A percentile compares a stretch with the other conserved stretches of the same genome.
Evolutionary conservation across 2,888 invertebrate species (phyloP).

Genomic region (Ichneumoninae sp.): DNA sequence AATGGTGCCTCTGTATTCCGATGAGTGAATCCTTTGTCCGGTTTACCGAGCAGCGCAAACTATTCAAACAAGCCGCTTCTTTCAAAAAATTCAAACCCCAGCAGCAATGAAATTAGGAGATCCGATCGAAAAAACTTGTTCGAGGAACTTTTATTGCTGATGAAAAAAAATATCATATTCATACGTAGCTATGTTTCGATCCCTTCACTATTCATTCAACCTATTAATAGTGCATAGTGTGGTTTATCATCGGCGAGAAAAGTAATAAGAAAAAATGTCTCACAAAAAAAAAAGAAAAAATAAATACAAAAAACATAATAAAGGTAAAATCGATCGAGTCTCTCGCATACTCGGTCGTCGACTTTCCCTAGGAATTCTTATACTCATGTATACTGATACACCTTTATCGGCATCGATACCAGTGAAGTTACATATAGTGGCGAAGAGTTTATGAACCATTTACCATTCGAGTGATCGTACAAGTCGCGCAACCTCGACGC

Average conservation of each 20-base stretch:
- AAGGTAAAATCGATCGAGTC: slow-evolving; percentile 17
- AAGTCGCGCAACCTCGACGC: slow-evolving; percentile 41
- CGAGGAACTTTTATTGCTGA: background rate
- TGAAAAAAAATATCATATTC: background rate
- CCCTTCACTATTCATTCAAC: slow-evolving; percentile 1
- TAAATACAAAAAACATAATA: too few species aligned
- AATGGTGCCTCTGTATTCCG: slow-evolving; percentile 15
- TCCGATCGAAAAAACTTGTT: background rate
- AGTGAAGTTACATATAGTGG: slow-evolving; percentile 1
- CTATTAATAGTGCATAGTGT: background rate
- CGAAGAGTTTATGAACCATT: slow-evolving; percentile 49
- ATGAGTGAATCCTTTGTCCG: slow-evolving; percentile 18
- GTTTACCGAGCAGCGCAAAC: background rate
- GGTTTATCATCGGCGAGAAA: background rate
- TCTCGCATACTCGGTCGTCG: slow-evolving; percentile 35
- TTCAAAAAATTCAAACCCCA: background rate
- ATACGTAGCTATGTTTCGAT: background rate
- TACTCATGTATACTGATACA: background rate
- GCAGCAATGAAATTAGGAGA: background rate
- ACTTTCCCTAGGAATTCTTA: slow-evolving; percentile 36
- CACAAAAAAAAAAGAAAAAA: background rate
- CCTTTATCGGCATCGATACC: background rate
- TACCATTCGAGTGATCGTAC: slow-evolving; percentile 29
- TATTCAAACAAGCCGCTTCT: background rate
- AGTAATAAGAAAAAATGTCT: slow-evolving; percentile 4